Percentiles rank a stretch among this genome's conserved stretches.
These are phyloP conservation scores for Leptothorax acervorum DNA, from an alignment of 2,888 invertebrate species.

Conservation along the genomic window DNA sequence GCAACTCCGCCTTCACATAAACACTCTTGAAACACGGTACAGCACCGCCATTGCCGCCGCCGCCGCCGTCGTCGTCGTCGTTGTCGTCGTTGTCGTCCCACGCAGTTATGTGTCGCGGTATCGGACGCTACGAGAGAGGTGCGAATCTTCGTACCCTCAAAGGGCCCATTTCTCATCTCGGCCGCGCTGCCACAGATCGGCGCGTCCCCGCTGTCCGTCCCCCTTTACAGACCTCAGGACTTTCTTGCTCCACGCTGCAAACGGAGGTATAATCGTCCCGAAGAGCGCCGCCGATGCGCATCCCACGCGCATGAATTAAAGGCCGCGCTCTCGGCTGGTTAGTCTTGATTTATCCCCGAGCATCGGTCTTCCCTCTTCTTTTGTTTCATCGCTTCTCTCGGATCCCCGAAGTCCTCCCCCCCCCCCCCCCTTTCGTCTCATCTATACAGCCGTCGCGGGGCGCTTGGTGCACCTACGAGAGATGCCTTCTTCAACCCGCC, in stretches of 20 bases:
- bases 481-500: constrained; percentile 43
- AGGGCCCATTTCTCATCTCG: constrained; percentile 60
- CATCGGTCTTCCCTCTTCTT: constrained; percentile 82
- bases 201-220: constrained; percentile 21
- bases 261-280: constrained; percentile 50
- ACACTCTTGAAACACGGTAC: constrained; percentile 28
- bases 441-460: constrained; percentile 52
- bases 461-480: constrained; percentile 50
- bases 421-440: constrained; percentile 49
- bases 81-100: constrained; percentile 36
- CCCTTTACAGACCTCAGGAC: constrained; percentile 28
- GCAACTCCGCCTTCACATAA: constrained; percentile 35
- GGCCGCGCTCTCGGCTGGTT: constrained; percentile 81
- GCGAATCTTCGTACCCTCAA: constrained; percentile 61
- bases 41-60: background rate
- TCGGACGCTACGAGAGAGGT: constrained; percentile 51
- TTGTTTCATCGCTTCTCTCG: constrained; percentile 76
- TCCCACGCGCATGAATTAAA: constrained; percentile 83
- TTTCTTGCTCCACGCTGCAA: constrained; percentile 8
- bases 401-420: constrained; percentile 42
- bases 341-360: constrained; percentile 84
- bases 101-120: constrained; percentile 38
- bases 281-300: constrained; percentile 70
- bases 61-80: background rate
- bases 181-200: constrained; percentile 41